Base-by-base conservation (phyloP, 2,888 invertebrate genomes). In the Oscheius sp. region DNA sequence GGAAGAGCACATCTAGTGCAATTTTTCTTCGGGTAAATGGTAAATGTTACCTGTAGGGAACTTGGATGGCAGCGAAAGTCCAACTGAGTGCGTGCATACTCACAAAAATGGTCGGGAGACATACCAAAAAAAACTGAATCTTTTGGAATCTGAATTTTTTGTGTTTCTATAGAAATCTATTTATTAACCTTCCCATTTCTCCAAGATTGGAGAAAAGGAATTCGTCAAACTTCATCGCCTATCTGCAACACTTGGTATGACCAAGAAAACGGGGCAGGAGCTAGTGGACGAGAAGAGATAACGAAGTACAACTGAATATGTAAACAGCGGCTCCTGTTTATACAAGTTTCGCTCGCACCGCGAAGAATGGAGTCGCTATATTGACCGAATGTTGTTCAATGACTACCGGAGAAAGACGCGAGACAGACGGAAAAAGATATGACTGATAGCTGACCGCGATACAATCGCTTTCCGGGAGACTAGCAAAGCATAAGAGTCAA, bases 21-120 rank as follows among this genome's bases (percentile, higher is more conserved):
- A 7, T 42, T 42, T 42, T 42, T 29, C 2, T 51, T 53, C 7
- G 5, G 55, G 58, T 53, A n/a, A n/a, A 53, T n/a, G 2, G 35
- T 37, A 33, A 9, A 55, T 35, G 29, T 29, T 29, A 86, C 84
- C 86, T 79, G 76, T 86, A 83, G 13, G 81, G 83, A n/a, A 85
- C 79, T 42, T 85, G 80, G 3, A 86, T 80, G 0, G 84, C 87
- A 0, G 87, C 86, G 72, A 89, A 89, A 0, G 89, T 89, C 89
- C 89, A 89, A 11, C 85, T 83, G n/a, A 89, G 75, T 2, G 87
- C 86, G 77, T 89, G 89, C 86, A 89, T 85, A 7, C 89, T 85
- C 32, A 85, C 84, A 70, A 89, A 79, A 35, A 89, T 84, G 4
- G 88, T 86, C 1, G 89, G 89, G 1, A 89, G 78, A 59, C 86